Base-by-base conservation (phyloP, 2,888 invertebrate genomes). In the Sipha maydis region DNA sequence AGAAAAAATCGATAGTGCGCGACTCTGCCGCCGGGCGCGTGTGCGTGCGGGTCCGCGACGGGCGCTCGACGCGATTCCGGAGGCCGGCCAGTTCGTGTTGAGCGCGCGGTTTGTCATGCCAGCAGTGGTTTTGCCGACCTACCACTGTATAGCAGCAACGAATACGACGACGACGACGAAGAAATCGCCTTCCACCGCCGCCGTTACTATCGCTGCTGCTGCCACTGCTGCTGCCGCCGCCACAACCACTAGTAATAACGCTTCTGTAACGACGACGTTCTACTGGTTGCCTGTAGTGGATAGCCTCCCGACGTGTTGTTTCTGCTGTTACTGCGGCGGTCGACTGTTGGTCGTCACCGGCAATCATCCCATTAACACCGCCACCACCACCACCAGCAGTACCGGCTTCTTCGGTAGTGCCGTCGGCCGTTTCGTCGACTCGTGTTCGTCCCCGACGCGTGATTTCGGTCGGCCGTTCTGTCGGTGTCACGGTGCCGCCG, bases 31-130 rank as follows among this genome's bases (percentile, higher is more conserved):
- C 31, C 56, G 7, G 75, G 88, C 48, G 82, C 88, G 88, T 88
- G 80, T 76, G 88, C 82, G 88, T 88, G 82, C 88, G 88, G 48
- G 41, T 9, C 31, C 75, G 17, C 61, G 88, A 61, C 88, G 80
- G 75, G 88, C 86, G 86, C 88, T 73, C 88, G 31, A 75, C 88
- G 88, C 80, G 88, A 88, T 82, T 75, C 82, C 88, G 71, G 80
- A 88, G 88, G 82, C 56, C 88, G 76, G 73, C 80, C 88, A 88
- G 88, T 88, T 88, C 80, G 88, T 88, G 88, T 88, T 34, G 88
- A 88, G 88, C 88, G 88, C 82, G 88, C 88, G 88, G 88, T 88
- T 82, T 88, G 88, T 88, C 88, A 88, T 88, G 88, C 88, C 88
- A 88, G 88, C 88, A 88, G 88, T 88, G 88, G 88, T 88, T 67